Percentiles rank a stretch among this genome's conserved stretches.
phyloP scores from a whole-genome alignment of 2,113 vertebrate genomes.

The Eubucco bourcierii region DNA sequence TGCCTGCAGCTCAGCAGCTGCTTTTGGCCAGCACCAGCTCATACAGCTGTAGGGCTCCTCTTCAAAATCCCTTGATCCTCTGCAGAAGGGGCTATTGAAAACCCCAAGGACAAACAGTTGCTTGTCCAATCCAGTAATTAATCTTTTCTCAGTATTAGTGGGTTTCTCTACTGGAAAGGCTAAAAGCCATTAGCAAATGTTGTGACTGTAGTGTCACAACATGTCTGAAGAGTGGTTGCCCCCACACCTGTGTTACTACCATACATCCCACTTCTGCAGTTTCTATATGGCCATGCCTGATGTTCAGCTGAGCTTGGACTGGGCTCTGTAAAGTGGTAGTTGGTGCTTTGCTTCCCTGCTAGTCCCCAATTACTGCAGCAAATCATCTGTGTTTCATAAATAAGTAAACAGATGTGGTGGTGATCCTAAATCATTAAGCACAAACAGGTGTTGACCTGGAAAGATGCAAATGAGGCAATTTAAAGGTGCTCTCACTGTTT shows the following conservation, averaged over 20 bases:
- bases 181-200: background rate
- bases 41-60: background rate
- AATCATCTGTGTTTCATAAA: constrained; percentile 10
- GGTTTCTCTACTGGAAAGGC: background rate
- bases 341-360: background rate
- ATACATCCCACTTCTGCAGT: fast-evolving
- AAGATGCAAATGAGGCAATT: constrained; percentile 7
- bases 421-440: constrained; percentile 36
- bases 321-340: background rate
- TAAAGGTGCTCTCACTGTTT: background rate
- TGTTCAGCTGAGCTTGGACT: background rate
- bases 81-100: background rate
- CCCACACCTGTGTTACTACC: background rate
- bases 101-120: background rate
- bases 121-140: background rate
- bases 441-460: background rate
- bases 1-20: background rate
- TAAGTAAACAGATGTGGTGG: background rate
- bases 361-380: background rate
- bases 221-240: background rate
- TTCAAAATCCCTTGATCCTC: background rate
- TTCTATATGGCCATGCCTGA: background rate
- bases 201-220: background rate
- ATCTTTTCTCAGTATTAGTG: background rate
- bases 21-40: background rate